Evolutionary conservation across 2,113 vertebrate genomes (phyloP).

Genomic region (Xenopus tropicalis): UCB_Xtro_10.0 CM004447.2:67595001-67595500

Average conservation of each 20-base stretch:
- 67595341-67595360: not conserved
- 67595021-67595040: constrained; percentile 25
- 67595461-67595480: too few relatives aligned
- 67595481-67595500: too few relatives aligned
- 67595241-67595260: constrained; percentile 29
- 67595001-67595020: constrained; percentile 29
- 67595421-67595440: too few relatives aligned
- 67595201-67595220: constrained; percentile 13
- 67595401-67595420: too few relatives aligned
- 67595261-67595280: constrained; percentile 1
- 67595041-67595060: constrained; percentile 22
- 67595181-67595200: constrained; percentile 39
- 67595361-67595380: too few relatives aligned
- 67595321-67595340: not conserved
- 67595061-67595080: constrained; percentile 22
- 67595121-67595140: constrained; percentile 22
- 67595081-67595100: constrained; percentile 24
- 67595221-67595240: constrained; percentile 23
- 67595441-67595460: too few relatives aligned
- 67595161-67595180: constrained; percentile 45
- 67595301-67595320: not conserved
- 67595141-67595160: constrained; percentile 43
- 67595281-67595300: not conserved
- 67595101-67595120: constrained; percentile 37
- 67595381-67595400: too few relatives aligned